phyloP scores from a whole-genome alignment of 2,113 vertebrate species.

The Melospiza melodia region DNA sequence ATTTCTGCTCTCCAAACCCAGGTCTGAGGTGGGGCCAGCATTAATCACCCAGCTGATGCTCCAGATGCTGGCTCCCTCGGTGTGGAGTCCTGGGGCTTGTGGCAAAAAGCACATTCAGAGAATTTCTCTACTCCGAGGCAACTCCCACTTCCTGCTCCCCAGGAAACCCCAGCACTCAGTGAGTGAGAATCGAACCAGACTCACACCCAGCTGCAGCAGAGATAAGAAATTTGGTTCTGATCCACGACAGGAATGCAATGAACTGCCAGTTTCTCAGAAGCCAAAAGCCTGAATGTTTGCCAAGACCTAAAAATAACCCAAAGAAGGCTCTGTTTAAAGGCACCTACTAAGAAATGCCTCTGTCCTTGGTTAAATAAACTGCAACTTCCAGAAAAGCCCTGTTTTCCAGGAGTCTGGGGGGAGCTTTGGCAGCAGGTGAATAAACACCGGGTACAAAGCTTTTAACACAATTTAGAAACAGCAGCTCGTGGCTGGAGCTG shows the following conservation, averaged over 20 bases:
- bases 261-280: neutral
- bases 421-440: neutral
- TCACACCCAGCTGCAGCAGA: neutral
- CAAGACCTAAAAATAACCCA: conserved; percentile 45
- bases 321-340: neutral
- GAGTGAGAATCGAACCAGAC: neutral
- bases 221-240: conserved; percentile 48
- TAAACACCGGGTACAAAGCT: neutral
- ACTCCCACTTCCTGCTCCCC: conserved; percentile 38
- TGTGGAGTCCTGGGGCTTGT: neutral
- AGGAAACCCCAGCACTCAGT: neutral
- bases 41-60: neutral
- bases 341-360: neutral
- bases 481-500: neutral
- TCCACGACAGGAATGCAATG: neutral
- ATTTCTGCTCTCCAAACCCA: neutral
- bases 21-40: neutral
- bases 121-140: neutral
- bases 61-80: neutral
- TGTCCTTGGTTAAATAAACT: conserved; percentile 14
- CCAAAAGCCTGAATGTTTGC: neutral
- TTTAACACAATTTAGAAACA: neutral
- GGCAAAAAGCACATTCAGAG: neutral
- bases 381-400: neutral
- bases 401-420: neutral